Conservation (phyloP, 1,140 invertebrate genomes). For the Scylla paramamosain region DNA sequence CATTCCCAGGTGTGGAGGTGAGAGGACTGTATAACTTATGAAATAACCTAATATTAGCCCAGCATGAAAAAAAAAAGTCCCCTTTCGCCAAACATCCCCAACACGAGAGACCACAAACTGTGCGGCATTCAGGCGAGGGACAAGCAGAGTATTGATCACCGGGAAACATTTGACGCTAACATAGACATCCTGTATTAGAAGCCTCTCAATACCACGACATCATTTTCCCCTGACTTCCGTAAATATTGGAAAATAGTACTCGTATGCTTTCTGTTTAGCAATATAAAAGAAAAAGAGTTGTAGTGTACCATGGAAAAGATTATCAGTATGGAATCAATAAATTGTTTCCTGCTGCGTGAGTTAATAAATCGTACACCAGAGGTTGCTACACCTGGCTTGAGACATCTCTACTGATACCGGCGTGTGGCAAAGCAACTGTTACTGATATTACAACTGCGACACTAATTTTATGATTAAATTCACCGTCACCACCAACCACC, state of each 20-base stretch:
- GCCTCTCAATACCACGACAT: too few species aligned
- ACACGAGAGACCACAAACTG: too few species aligned
- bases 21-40: neutral
- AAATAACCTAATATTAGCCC: neutral
- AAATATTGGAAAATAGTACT: neutral
- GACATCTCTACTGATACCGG: neutral
- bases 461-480: too few species aligned
- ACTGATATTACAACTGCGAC: neutral
- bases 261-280: neutral
- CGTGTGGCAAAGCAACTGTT: neutral
- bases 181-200: too few species aligned
- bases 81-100: too few species aligned
- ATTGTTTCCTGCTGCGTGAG: neutral
- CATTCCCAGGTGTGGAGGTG: neutral
- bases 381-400: neutral
- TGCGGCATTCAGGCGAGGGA: too few species aligned
- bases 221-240: too few species aligned
- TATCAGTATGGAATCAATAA: neutral
- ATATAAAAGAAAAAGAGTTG: neutral
- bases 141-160: too few species aligned
- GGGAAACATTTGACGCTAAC: too few species aligned
- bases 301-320: neutral
- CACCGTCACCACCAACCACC: neutral
- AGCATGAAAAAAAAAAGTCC: too few species aligned
- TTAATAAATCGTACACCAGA: neutral